Percentiles rank a stretch among this genome's conserved stretches.
phyloP scores from a whole-genome alignment of 2,113 vertebrate species.

The Todiramphus saurophagus region DNA sequence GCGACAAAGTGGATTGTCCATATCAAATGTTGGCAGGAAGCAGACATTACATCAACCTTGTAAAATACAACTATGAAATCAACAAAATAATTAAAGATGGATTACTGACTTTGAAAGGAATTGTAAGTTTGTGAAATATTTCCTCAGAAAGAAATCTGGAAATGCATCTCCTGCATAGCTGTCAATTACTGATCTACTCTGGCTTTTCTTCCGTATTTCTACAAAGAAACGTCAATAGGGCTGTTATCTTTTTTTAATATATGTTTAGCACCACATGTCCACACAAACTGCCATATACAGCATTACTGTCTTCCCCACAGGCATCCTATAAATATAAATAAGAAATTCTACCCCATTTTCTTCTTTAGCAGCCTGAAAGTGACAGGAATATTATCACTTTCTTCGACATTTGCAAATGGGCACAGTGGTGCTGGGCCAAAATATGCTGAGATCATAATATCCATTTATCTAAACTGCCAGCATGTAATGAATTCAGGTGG shows the following conservation, averaged over 20 bases:
- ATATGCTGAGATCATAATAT: slow-evolving; percentile 71
- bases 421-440: slow-evolving; percentile 42
- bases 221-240: slow-evolving; percentile 52
- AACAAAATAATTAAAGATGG: slow-evolving; percentile 79
- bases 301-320: slow-evolving; percentile 64
- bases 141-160: slow-evolving; percentile 35
- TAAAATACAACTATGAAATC: slow-evolving; percentile 76
- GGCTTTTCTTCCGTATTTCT: slow-evolving; percentile 13
- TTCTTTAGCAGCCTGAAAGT: slow-evolving; percentile 60
- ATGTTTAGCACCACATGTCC: slow-evolving; percentile 67
- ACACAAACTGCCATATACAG: slow-evolving; percentile 59
- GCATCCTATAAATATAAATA: slow-evolving; percentile 77
- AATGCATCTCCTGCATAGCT: slow-evolving; percentile 55
- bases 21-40: slow-evolving; percentile 73
- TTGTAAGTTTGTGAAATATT: slow-evolving; percentile 40
- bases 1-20: slow-evolving; percentile 68
- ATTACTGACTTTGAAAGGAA: slow-evolving; percentile 64
- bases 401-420: slow-evolving; percentile 66
- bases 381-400: slow-evolving; percentile 76
- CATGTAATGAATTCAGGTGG: slow-evolving; percentile 67
- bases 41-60: slow-evolving; percentile 66
- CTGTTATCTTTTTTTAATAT: slow-evolving; percentile 68
- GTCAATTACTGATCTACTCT: slow-evolving; percentile 61
- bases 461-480: slow-evolving; percentile 74
- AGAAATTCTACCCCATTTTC: slow-evolving; percentile 57